Conservation (phyloP, 2,113 vertebrate genomes). For the Sturnus vulgaris region DNA sequence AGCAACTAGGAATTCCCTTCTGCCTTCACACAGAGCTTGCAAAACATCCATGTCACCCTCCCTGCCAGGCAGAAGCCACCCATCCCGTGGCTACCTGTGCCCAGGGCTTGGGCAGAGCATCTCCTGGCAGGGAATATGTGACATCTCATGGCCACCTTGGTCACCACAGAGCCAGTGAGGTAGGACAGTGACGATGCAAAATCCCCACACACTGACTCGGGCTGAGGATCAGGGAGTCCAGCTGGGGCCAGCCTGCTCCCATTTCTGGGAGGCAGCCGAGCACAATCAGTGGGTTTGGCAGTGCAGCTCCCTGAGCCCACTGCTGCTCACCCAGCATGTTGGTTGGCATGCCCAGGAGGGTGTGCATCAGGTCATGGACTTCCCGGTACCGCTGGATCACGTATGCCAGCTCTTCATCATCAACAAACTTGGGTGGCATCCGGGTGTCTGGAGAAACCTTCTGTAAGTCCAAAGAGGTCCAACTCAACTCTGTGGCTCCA, state of each 20-base stretch:
- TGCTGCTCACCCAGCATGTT: conserved; percentile 89
- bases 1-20: neutral
- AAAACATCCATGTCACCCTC: neutral
- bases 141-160: fast-evolving
- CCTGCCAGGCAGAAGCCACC: neutral
- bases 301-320: neutral
- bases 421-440: conserved; percentile 87
- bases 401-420: conserved; percentile 89
- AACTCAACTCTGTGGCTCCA: neutral
- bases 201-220: fast-evolving
- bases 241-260: neutral
- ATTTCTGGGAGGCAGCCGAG: fast-evolving
- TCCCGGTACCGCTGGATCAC: conserved; percentile 95
- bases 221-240: fast-evolving
- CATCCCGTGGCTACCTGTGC: neutral
- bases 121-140: neutral
- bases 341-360: conserved; percentile 92
- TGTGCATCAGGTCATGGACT: conserved; percentile 92
- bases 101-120: neutral
- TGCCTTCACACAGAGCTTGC: neutral
- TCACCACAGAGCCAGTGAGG: neutral
- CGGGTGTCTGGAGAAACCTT: conserved; percentile 91
- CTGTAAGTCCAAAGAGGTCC: conserved; percentile 55
- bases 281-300: neutral
- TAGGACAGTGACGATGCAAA: neutral